A percentile compares a stretch with the other conserved stretches of the same genome.
Conservation (phyloP, 2,888 invertebrate species). For the Andrena dorsata region DNA sequence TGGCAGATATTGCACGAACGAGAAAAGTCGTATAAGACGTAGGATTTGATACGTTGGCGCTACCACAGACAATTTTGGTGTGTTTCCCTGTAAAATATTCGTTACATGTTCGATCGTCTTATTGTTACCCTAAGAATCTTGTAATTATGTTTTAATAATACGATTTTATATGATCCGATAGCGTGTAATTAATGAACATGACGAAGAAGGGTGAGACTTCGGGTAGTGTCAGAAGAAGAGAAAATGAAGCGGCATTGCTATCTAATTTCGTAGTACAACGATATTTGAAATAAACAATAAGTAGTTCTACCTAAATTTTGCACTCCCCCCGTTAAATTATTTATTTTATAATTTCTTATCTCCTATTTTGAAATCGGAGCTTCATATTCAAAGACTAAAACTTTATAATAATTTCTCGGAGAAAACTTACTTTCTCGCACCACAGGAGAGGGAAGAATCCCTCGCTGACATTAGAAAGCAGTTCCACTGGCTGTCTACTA, state of each 20-base stretch:
- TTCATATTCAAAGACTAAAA: not conserved
- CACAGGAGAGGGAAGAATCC: conserved; percentile 88
- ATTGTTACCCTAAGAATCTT: not conserved
- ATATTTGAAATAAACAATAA: too few relatives aligned
- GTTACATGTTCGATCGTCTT: not conserved
- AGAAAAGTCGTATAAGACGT: conserved; percentile 22
- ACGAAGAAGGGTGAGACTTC: too few relatives aligned
- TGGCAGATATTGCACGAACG: conserved; percentile 58
- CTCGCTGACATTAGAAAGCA: conserved; percentile 86
- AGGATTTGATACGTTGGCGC: conserved; percentile 17
- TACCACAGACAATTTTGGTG: not conserved
- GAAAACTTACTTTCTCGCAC: conserved; percentile 73
- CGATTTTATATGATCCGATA: not conserved
- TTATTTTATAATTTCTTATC: too few relatives aligned
- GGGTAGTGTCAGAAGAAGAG: too few relatives aligned
- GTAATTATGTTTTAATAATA: not conserved
- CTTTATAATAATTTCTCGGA: too few relatives aligned
- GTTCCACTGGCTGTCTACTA: conserved; percentile 82
- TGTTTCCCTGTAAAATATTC: conserved; percentile 44
- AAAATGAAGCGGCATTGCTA: too few relatives aligned
- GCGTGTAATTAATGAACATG: not conserved
- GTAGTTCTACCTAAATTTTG: too few relatives aligned
- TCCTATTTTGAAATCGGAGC: not conserved
- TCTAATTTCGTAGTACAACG: too few relatives aligned
- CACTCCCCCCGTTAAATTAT: too few relatives aligned